Base-by-base conservation (phyloP, 2,888 invertebrate genomes). In the Ypsolopha sequella region DNA sequence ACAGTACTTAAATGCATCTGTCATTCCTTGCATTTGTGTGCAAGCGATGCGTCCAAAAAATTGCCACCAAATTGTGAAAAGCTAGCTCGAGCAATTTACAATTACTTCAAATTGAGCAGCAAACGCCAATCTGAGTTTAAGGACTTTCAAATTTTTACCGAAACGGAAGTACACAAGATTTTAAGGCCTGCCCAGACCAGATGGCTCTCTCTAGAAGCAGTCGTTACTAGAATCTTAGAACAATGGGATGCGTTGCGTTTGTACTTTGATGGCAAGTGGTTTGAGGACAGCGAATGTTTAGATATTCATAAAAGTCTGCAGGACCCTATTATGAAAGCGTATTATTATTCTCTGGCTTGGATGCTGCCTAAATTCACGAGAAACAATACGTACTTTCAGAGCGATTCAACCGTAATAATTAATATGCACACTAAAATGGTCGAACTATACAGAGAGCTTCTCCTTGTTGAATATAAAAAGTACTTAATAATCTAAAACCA, bases 1-100 rank as follows among this genome's bases (percentile, higher is more conserved):
- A 52, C 33, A 7, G 59, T 63, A 38, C 48, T 60, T 0, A 65
- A 66, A 57, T 72, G 65, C 43, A 50, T 66, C 13, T 69, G 66
- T 45, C 68, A 71, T 54, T 66, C 64, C 0, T 36, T 63, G 49
- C 64, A 66, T 55, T 51, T 70, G 10, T 68, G 66, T 48, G 65
- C 64, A 34, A 63, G 60, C 52, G 58, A 63, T 50, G 66, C 64
- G 6, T 66, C 64, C 52, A 63, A 68, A 54, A 39, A 49, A 39
- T 50, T 68, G 7, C 68, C 66, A 6, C 33, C 58, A 36, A 41
- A 54, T 13, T 60, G 60, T 52, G 66, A 70, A 59, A 59, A 63
- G 46, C 56, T 68, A 41, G 60, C 63, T 6, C 45, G 63, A 33
- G 57, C 63, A 49, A 52, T 72, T 3, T 66, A 66, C 50, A 60